phyloP scores from a whole-genome alignment of 2,113 vertebrate species.

The Halcyon malimbica region DNA sequence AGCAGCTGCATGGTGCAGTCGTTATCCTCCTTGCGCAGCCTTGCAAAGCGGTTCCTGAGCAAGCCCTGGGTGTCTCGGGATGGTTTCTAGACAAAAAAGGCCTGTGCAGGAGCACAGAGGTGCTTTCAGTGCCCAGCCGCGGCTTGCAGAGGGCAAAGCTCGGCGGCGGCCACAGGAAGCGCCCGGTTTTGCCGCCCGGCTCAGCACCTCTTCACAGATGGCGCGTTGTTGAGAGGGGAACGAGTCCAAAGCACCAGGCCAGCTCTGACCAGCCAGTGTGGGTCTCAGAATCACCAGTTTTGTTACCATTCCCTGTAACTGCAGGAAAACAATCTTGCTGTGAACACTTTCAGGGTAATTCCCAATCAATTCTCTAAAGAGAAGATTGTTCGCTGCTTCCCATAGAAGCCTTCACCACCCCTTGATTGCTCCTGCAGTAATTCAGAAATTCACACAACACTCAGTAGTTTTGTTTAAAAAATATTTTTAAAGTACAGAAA shows the following conservation, averaged over 20 bases:
- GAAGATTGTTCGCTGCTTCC: neutral
- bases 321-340: neutral
- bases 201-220: neutral
- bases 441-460: neutral
- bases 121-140: neutral
- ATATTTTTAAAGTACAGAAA: neutral
- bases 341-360: neutral
- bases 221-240: neutral
- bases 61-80: neutral
- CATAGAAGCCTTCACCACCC: neutral
- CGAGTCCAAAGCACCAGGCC: fast-evolving
- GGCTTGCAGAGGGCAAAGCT: neutral
- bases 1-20: neutral
- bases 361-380: neutral
- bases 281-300: neutral
- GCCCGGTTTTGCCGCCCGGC: neutral
- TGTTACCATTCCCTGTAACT: neutral
- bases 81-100: constrained; percentile 14
- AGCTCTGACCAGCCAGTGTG: fast-evolving
- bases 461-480: neutral
- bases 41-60: neutral
- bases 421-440: neutral
- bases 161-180: neutral
- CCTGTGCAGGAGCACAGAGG: constrained; percentile 47
- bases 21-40: neutral